A percentile compares a stretch with the other conserved stretches of the same genome.
Evolutionary conservation across 2,888 invertebrate genomes (phyloP).

Genomic region (Lasioglossum figueresi): DNA sequence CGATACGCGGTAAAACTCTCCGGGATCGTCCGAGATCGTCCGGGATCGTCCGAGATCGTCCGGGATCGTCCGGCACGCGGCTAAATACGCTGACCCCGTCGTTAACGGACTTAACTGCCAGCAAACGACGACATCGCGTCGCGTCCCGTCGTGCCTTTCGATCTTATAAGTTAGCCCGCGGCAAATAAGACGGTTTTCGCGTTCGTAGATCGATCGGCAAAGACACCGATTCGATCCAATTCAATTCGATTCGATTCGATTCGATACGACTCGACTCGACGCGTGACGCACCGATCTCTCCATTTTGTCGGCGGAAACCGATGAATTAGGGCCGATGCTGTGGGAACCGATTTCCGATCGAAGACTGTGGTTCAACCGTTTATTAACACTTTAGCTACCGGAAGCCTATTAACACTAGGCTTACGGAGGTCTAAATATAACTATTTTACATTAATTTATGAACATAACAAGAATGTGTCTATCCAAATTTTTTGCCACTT

Average conservation of each 20-base stretch:
- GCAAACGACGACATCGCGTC: background rate
- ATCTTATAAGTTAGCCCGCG: background rate
- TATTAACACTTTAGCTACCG: too few relatives aligned
- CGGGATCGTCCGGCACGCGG: background rate
- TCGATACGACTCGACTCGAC: background rate
- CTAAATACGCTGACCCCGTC: conserved; percentile 22
- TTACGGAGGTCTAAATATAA: too few relatives aligned
- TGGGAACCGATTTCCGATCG: background rate
- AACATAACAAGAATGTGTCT: too few relatives aligned
- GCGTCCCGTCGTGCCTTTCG: background rate
- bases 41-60: background rate
- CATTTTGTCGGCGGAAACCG: background rate
- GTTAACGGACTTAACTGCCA: conserved; percentile 41
- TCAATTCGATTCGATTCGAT: background rate
- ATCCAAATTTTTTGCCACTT: too few relatives aligned
- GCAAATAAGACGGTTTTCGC: background rate
- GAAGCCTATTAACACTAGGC: too few relatives aligned
- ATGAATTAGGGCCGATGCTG: background rate
- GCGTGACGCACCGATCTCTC: background rate
- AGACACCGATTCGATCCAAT: too few relatives aligned
- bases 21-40: background rate
- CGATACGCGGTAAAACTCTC: conserved; percentile 40
- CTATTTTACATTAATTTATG: too few relatives aligned
- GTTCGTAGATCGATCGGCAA: background rate
- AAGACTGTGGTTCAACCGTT: too few relatives aligned